A percentile compares a stretch with the other conserved stretches of the same genome.
Evolutionary conservation across 2,113 vertebrate species (phyloP).

Genomic region (Ailurus styani): DNA sequence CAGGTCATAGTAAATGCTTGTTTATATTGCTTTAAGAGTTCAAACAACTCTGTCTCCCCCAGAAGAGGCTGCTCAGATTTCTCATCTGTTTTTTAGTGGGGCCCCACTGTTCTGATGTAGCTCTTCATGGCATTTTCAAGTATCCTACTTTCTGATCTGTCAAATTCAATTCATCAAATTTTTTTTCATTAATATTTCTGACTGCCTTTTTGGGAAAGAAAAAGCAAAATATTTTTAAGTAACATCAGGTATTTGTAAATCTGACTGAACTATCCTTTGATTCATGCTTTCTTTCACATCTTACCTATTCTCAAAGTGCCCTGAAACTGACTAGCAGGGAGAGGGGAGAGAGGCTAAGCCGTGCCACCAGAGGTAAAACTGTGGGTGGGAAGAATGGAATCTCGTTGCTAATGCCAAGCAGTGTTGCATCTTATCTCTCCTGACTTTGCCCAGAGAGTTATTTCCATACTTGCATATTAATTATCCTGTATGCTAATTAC

Average conservation of each 20-base stretch:
- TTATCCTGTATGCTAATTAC: background rate
- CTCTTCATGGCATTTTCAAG: background rate
- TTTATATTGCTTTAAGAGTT: background rate
- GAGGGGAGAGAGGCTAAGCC: background rate
- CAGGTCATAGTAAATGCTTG: background rate
- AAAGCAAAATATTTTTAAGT: slow-evolving; percentile 1
- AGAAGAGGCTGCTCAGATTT: background rate
- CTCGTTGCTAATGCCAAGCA: background rate
- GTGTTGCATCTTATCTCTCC: background rate
- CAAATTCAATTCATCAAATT: background rate
- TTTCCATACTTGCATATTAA: background rate
- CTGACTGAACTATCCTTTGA: background rate
- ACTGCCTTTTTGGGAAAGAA: background rate
- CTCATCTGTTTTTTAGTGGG: background rate
- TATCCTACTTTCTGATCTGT: background rate
- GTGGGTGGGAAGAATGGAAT: background rate
- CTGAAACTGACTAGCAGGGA: background rate
- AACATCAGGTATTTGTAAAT: background rate
- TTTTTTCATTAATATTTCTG: background rate
- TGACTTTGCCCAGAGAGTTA: background rate
- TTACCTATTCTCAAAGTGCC: background rate
- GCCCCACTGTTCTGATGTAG: background rate
- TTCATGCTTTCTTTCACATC: background rate
- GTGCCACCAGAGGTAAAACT: background rate
- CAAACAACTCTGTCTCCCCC: background rate